phyloP scores from a whole-genome alignment of 2,888 invertebrate genomes.

The Netelia melanura region DNA sequence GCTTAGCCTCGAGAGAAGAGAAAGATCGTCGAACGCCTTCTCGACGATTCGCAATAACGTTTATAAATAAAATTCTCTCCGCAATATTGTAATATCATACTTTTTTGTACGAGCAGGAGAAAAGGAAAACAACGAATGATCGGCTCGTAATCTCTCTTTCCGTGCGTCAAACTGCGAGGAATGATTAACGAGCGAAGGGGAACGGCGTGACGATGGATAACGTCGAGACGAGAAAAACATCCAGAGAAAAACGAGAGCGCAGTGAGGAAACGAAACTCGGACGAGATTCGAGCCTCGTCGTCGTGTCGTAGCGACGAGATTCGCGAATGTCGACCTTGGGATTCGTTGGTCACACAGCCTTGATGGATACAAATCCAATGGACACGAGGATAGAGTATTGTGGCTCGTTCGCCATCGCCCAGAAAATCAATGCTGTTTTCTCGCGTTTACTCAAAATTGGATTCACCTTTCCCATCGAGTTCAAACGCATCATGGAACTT shows the following conservation, averaged over 20 bases:
- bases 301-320: not conserved
- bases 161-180: slow-evolving; percentile 27
- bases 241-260: not conserved
- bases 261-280: slow-evolving; percentile 43
- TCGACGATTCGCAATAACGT: not conserved
- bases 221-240: slow-evolving; percentile 23
- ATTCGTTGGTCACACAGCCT: not conserved
- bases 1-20: not conserved
- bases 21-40: not conserved
- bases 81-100: too few species aligned
- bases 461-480: slow-evolving; percentile 62
- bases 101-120: not conserved
- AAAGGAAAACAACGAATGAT: not conserved
- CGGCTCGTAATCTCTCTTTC: not conserved
- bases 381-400: not conserved
- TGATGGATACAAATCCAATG: slow-evolving; percentile 4
- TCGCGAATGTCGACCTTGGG: slow-evolving; percentile 41
- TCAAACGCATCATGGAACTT: slow-evolving; percentile 56
- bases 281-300: slow-evolving; percentile 7
- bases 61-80: not conserved
- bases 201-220: slow-evolving; percentile 46
- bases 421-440: slow-evolving; percentile 60
- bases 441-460: slow-evolving; percentile 52
- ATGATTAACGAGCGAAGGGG: slow-evolving; percentile 54
- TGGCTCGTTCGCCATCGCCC: slow-evolving; percentile 59